A percentile compares a stretch with the other conserved stretches of the same genome.
Conservation (phyloP, 2,113 vertebrate species). For the Origma solitaria region DNA sequence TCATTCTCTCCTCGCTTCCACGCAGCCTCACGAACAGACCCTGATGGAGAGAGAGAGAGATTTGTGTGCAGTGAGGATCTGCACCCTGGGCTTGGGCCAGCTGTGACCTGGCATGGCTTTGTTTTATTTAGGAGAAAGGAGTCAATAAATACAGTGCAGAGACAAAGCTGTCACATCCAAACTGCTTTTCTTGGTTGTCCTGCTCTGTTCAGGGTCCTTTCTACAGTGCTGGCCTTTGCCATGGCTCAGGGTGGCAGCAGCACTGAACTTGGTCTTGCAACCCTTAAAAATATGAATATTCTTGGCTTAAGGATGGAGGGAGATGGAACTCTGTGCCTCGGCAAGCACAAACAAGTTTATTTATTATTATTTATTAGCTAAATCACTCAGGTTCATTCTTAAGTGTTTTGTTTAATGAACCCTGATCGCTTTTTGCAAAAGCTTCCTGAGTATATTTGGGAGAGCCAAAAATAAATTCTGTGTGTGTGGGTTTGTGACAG, state of each 20-base stretch:
- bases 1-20: background rate
- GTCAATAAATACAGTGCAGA: background rate
- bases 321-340: background rate
- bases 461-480: constrained; percentile 21
- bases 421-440: background rate
- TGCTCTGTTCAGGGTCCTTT: background rate
- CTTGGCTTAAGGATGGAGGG: background rate
- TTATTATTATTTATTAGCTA: background rate
- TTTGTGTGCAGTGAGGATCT: background rate
- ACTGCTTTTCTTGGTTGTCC: background rate
- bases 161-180: background rate
- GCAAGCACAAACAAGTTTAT: background rate
- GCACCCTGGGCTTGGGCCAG: background rate
- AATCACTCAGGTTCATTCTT: background rate
- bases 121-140: background rate
- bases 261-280: background rate
- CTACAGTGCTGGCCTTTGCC: background rate
- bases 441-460: background rate
- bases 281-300: background rate
- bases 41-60: background rate
- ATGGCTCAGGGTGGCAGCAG: background rate
- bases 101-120: background rate
- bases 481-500: background rate
- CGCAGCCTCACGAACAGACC: background rate
- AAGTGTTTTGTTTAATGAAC: constrained; percentile 29